These are phyloP conservation scores for Malachius bipustulatus DNA, from an alignment of 2,888 invertebrate species.

Conservation along the genomic window DNA sequence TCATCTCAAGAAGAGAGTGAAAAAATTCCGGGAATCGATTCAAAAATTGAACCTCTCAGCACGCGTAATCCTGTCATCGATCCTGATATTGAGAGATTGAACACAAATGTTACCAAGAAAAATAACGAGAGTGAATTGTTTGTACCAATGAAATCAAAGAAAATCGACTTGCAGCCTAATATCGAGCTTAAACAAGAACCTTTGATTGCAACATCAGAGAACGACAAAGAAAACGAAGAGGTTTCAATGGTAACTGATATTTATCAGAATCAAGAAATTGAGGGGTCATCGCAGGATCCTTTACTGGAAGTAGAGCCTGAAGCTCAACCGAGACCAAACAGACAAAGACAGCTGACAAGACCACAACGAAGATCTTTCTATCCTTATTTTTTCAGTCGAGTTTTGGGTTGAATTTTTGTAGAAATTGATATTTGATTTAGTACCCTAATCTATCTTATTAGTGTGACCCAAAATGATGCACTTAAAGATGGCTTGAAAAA, in stretches of 20 bases:
- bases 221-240: slow-evolving; percentile 7
- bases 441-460: no score
- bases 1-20: neutral
- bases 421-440: neutral
- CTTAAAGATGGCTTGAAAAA: no score
- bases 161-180: slow-evolving; percentile 4
- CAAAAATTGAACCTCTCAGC: no score
- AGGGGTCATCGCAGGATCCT: slow-evolving; percentile 20
- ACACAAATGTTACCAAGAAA: slow-evolving; percentile 25
- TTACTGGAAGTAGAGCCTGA: slow-evolving; percentile 28
- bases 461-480: no score
- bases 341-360: slow-evolving; percentile 38
- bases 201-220: slow-evolving; percentile 18
- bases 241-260: slow-evolving; percentile 10
- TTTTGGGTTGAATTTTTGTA: slow-evolving; percentile 39
- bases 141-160: slow-evolving; percentile 11
- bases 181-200: slow-evolving; percentile 20
- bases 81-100: slow-evolving; percentile 41
- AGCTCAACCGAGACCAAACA: slow-evolving; percentile 35
- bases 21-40: no score
- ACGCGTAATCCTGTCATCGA: slow-evolving; percentile 17
- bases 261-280: slow-evolving; percentile 7
- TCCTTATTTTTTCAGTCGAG: slow-evolving; percentile 43
- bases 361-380: slow-evolving; percentile 42
- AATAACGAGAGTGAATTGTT: slow-evolving; percentile 24